These are phyloP conservation scores for Tetraneura akinire DNA, from an alignment of 1,140 invertebrate species.

Conservation along the genomic window DNA sequence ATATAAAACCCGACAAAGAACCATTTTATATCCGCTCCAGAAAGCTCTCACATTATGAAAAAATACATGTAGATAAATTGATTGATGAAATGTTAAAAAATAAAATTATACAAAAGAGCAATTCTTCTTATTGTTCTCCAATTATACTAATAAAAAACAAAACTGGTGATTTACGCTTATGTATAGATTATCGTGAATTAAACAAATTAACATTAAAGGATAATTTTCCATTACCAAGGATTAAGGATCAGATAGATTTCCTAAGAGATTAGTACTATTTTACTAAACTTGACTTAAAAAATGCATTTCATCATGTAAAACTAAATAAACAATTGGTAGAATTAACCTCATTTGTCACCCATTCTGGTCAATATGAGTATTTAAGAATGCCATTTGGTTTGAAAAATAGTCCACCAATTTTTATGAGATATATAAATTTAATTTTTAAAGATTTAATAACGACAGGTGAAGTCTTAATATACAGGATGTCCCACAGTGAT, in stretches of 20 bases:
- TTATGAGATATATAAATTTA: neutral
- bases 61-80: conserved; percentile 56
- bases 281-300: conserved; percentile 17
- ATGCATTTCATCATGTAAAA: neutral
- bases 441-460: conserved; percentile 6
- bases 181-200: conserved; percentile 58
- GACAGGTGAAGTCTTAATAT: too few relatives aligned
- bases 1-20: conserved; percentile 52
- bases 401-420: conserved; percentile 57
- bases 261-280: conserved; percentile 53
- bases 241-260: conserved; percentile 15
- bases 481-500: too few relatives aligned
- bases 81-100: conserved; percentile 57
- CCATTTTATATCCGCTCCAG: conserved; percentile 53
- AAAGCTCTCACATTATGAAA: conserved; percentile 55
- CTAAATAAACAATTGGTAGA: conserved; percentile 56
- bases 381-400: conserved; percentile 60
- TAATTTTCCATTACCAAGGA: conserved; percentile 2
- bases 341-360: conserved; percentile 60
- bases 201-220: conserved; percentile 55
- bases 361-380: conserved; percentile 59
- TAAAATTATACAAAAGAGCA: conserved; percentile 58
- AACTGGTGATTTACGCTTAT: conserved; percentile 58
- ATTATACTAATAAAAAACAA: conserved; percentile 60
- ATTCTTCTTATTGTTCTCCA: conserved; percentile 59